These are phyloP conservation scores for Drosophila baimaii DNA, from an alignment of 1,140 invertebrate species.

Conservation along the genomic window DNA sequence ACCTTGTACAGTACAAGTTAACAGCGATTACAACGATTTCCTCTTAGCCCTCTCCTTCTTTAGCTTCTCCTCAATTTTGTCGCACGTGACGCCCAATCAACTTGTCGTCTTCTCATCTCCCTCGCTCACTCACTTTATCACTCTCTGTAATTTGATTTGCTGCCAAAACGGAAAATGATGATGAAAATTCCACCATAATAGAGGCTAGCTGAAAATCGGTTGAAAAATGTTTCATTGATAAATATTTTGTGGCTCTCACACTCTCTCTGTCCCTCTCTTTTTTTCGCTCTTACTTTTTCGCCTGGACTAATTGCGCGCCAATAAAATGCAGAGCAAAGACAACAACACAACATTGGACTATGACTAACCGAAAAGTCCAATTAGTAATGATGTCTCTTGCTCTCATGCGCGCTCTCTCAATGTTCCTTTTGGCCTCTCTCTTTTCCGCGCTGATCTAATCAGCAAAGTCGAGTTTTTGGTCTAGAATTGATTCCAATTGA, in stretches of 20 bases:
- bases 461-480: constrained; percentile 49
- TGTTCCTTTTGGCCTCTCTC: not conserved
- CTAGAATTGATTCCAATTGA: constrained; percentile 62
- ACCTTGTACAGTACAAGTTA: constrained; percentile 55
- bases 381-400: constrained; percentile 21
- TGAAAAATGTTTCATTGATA: constrained; percentile 71
- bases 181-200: constrained; percentile 42
- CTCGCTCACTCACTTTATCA: constrained; percentile 9
- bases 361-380: constrained; percentile 72
- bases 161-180: constrained; percentile 49
- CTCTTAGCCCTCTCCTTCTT: constrained; percentile 9
- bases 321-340: constrained; percentile 28
- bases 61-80: constrained; percentile 14
- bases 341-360: constrained; percentile 26
- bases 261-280: constrained; percentile 2
- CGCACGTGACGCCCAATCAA: constrained; percentile 44
- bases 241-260: constrained; percentile 32
- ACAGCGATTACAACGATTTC: constrained; percentile 52
- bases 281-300: not conserved
- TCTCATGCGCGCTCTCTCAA: constrained; percentile 19
- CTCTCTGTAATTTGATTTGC: constrained; percentile 58
- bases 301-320: constrained; percentile 72
- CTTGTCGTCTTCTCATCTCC: constrained; percentile 53
- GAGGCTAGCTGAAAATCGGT: constrained; percentile 9
- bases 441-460: constrained; percentile 39